Base-by-base conservation (phyloP, 1,140 invertebrate genomes). In the Tribolium castaneum region DNA sequence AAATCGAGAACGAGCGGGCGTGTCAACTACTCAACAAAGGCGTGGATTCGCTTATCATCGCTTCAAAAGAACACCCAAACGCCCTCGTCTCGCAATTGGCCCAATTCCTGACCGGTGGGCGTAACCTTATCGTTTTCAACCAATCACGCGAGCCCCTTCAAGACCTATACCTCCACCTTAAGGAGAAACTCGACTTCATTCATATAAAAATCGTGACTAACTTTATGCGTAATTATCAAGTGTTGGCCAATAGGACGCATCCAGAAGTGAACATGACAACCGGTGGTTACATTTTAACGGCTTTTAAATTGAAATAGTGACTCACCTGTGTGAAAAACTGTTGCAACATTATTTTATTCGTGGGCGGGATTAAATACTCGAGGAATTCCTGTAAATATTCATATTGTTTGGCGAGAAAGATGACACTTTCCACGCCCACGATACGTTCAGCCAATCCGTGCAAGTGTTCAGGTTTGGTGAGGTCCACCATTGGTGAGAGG, bases 221-320 rank as follows among this genome's bases (percentile, higher is more conserved):
- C 82, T 98, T 97, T 91, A 88, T 97, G 82, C 90, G 97, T 80
- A 92, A 93, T 66, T 97, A 97, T 90, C 97, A 99, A 90, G 93
- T 98, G 49, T 87, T 97, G 70, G 91, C 93, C 0, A 91, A 94
- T 78, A 89, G 95, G 83, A 96, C 95, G 12, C 95, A 97, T 90
- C 95, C 96, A 4, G 90, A 93, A 83, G 93, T 96, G 13, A 91
- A 90, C 78, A 96, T 94, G 89, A 94, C 83, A 52, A 90, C 88
- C 45, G 92, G 94, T 75, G 95, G 95, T 6, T 96, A 91, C 86
- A 83, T 96, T 52, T 86, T 97, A 56, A 91, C 89, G 70, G 95
- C 92, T 54, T 93, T 90, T 81, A 88, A 90, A 74, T 81, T 91
- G 16, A 52, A 75, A 54, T 75, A 75, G 12, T 10, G 10, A 83